Percentiles rank a stretch among this genome's conserved stretches.
Conservation (phyloP, 2,888 invertebrate genomes). For the Cheilosia grossa region DNA sequence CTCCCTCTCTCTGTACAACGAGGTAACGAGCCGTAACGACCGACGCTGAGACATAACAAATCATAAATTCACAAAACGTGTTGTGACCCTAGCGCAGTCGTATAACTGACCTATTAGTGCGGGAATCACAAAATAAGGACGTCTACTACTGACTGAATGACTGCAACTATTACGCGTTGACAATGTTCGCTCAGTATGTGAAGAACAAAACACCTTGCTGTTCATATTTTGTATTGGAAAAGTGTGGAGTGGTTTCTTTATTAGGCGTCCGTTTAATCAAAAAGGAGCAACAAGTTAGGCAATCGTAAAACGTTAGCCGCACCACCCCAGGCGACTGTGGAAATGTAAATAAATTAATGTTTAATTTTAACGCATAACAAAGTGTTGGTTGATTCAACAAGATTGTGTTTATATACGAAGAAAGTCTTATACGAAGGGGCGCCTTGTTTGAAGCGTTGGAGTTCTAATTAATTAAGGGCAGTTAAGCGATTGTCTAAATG, state of each 20-base stretch:
- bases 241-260: background rate
- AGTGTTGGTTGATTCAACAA: conserved; percentile 33
- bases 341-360: conserved; percentile 52
- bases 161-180: background rate
- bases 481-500: conserved; percentile 36
- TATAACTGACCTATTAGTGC: conserved; percentile 6
- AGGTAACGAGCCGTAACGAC: conserved; percentile 19
- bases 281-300: conserved; percentile 22
- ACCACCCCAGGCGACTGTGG: background rate
- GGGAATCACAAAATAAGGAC: conserved; percentile 5
- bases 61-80: conserved; percentile 19
- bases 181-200: background rate
- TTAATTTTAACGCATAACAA: conserved; percentile 40
- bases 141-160: background rate
- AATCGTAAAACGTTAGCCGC: background rate
- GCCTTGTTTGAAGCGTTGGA: conserved; percentile 18
- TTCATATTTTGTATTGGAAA: background rate
- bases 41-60: conserved; percentile 32
- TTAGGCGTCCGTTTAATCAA: background rate
- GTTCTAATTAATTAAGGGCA: conserved; percentile 47
- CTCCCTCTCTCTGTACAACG: background rate
- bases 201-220: background rate
- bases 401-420: background rate
- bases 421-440: conserved; percentile 18
- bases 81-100: background rate